These are phyloP conservation scores for Apotomis capreana DNA, from an alignment of 2,888 invertebrate species.

Conservation along the genomic window DNA sequence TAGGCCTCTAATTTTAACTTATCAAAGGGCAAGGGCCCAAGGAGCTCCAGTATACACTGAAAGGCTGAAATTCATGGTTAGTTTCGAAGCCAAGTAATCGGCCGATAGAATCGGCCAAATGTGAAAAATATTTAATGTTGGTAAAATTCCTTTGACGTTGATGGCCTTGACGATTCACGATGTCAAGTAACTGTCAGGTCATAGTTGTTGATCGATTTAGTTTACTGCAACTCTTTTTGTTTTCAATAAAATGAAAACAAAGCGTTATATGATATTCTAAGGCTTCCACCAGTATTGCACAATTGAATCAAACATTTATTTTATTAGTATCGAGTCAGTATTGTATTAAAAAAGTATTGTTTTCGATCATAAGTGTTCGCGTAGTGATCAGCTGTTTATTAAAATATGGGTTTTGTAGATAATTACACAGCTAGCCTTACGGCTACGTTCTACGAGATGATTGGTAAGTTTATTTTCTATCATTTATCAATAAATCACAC, in stretches of 20 bases:
- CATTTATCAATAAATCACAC: not conserved
- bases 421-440: conserved; percentile 73
- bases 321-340: conserved; percentile 41
- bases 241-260: conserved; percentile 53
- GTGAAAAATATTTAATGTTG: not conserved
- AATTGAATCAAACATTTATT: conserved; percentile 47
- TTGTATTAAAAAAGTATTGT: conserved; percentile 35
- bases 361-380: conserved; percentile 29
- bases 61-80: no score
- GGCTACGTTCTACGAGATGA: conserved; percentile 71
- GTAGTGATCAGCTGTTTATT: conserved; percentile 50
- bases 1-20: no score
- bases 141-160: conserved; percentile 26
- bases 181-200: conserved; percentile 30
- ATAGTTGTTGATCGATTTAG: conserved; percentile 35
- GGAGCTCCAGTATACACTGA: no score
- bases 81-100: no score
- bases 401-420: conserved; percentile 70
- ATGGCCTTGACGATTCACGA: conserved; percentile 31
- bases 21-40: no score
- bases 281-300: conserved; percentile 45
- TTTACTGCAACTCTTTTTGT: conserved; percentile 42
- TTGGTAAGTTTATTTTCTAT: conserved; percentile 64
- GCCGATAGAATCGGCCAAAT: no score
- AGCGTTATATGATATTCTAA: conserved; percentile 53